These are phyloP conservation scores for Ctenopoma kingsleyae DNA, from an alignment of 2,797 vertebrate genomes.

Conservation along the genomic window DNA sequence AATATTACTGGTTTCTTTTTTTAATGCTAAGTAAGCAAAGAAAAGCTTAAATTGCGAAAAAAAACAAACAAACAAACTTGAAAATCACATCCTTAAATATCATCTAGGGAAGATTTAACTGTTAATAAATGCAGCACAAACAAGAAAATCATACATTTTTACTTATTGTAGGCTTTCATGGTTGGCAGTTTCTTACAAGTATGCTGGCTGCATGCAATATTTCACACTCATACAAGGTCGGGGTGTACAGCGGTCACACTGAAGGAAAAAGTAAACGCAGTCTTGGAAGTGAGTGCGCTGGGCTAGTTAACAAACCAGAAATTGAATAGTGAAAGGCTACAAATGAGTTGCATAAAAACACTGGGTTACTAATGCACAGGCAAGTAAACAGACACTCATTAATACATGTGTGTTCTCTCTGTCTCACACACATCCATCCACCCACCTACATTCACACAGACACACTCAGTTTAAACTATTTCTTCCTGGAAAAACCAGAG, in stretches of 20 bases:
- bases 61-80: no score
- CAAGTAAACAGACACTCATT: slow-evolving; percentile 27
- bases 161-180: background rate
- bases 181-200: background rate
- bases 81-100: slow-evolving; percentile 7
- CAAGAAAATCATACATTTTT: background rate
- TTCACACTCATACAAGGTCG: background rate
- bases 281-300: background rate
- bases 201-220: background rate
- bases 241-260: background rate
- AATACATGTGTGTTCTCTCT: background rate
- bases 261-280: slow-evolving; percentile 3
- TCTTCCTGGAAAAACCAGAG: slow-evolving; percentile 43
- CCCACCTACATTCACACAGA: background rate
- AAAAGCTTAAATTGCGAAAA: slow-evolving; percentile 3
- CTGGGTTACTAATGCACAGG: slow-evolving; percentile 28
- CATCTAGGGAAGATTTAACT: background rate
- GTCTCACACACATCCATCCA: slow-evolving; percentile 1
- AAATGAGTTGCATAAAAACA: slow-evolving; percentile 63
- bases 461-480: slow-evolving; percentile 24
- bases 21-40: slow-evolving; percentile 21
- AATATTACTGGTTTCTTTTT: slow-evolving; percentile 9
- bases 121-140: background rate
- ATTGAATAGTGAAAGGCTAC: slow-evolving; percentile 58
- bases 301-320: slow-evolving; percentile 29